Conservation (phyloP, 2,888 invertebrate genomes). For the Mythimna loreyi region DNA sequence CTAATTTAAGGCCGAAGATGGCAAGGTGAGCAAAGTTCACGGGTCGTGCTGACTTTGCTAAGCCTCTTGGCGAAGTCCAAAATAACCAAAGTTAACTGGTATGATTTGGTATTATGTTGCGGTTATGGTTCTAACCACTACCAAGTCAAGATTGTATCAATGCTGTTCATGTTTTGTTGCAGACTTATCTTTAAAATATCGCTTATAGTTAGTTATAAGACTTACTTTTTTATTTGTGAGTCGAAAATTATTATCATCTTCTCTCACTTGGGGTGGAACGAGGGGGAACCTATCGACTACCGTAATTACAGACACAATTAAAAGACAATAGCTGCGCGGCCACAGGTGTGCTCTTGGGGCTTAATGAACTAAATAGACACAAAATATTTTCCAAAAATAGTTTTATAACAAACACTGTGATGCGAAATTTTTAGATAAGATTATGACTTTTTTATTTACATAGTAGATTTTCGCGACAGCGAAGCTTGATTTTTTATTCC, state of each 20-base stretch:
- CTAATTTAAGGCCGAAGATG: not conserved
- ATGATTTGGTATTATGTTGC: constrained; percentile 43
- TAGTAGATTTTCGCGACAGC: not conserved
- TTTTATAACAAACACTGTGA: too few species aligned
- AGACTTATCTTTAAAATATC: not conserved
- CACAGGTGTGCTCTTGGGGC: too few species aligned
- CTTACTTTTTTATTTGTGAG: too few species aligned
- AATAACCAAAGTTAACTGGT: constrained; percentile 34
- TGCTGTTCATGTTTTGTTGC: not conserved
- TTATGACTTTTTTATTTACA: not conserved
- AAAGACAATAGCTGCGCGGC: too few species aligned
- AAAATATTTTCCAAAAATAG: too few species aligned
- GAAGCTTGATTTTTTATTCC: constrained; percentile 6
- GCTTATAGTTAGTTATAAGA: not conserved
- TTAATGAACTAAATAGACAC: too few species aligned
- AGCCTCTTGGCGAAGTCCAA: constrained; percentile 34
- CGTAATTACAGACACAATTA: too few species aligned
- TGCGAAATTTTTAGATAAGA: too few species aligned
- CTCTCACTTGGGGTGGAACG: too few species aligned
- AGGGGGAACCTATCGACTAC: too few species aligned
- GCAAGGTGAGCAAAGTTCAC: constrained; percentile 37
- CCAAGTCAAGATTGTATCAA: constrained; percentile 13
- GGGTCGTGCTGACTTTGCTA: constrained; percentile 37
- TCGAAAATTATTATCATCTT: too few species aligned
- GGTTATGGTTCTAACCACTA: constrained; percentile 17